These are phyloP conservation scores for Machimus rusticus DNA, from an alignment of 2,888 invertebrate genomes.

Conservation along the genomic window DNA sequence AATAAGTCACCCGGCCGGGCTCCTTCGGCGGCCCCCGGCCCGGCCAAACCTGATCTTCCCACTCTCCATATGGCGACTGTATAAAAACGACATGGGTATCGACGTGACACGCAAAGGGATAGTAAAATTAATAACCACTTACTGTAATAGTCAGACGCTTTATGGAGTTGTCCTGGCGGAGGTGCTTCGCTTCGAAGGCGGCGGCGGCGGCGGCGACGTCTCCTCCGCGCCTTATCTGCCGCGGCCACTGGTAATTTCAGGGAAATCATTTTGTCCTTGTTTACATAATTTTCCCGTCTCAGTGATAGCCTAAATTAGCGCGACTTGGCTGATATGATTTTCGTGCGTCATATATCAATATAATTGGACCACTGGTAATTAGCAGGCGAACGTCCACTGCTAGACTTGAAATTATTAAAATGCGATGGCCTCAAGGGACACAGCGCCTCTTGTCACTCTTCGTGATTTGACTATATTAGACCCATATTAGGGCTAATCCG, in stretches of 20 bases:
- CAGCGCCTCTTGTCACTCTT: neutral
- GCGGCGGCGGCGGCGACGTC: neutral
- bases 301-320: slow-evolving; percentile 32
- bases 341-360: slow-evolving; percentile 35
- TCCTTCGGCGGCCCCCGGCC: neutral
- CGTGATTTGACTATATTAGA: slow-evolving; percentile 16
- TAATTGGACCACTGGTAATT: slow-evolving; percentile 30
- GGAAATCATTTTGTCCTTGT: slow-evolving; percentile 29
- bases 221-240: neutral
- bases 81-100: slow-evolving; percentile 40
- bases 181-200: neutral
- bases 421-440: neutral
- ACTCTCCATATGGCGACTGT: slow-evolving; percentile 20
- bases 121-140: slow-evolving; percentile 53
- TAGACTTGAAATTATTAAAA: neutral
- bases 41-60: slow-evolving; percentile 17
- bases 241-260: neutral
- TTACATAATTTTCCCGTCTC: slow-evolving; percentile 35
- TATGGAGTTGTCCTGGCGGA: slow-evolving; percentile 33
- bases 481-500: neutral
- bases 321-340: slow-evolving; percentile 34
- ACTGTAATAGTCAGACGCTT: slow-evolving; percentile 50
- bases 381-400: neutral
- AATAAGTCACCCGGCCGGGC: slow-evolving; percentile 26
- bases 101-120: slow-evolving; percentile 52